phyloP scores from a whole-genome alignment of 1,140 invertebrate genomes.

The Diabrotica virgifera region DNA sequence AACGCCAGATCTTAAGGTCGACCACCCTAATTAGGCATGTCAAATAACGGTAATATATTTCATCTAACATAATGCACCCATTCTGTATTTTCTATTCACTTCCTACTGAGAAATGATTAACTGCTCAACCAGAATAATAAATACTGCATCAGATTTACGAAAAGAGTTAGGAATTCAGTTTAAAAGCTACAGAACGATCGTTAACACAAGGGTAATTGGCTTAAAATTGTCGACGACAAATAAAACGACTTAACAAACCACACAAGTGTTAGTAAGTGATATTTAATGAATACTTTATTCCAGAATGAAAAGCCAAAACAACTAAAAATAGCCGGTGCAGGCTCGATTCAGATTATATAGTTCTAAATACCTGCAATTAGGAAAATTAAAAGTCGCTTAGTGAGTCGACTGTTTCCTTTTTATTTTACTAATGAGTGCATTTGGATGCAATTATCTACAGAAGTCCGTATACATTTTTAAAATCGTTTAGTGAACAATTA shows the following conservation, averaged over 20 bases:
- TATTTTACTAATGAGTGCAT: too few relatives aligned
- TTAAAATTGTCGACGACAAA: slow-evolving; percentile 2
- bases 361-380: slow-evolving; percentile 8
- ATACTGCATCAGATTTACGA: neutral
- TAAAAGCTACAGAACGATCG: neutral
- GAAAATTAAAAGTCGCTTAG: slow-evolving; percentile 8
- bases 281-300: slow-evolving; percentile 11
- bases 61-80: too few relatives aligned
- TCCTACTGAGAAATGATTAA: too few relatives aligned
- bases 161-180: neutral
- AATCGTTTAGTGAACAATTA: too few relatives aligned
- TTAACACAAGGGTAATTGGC: neutral
- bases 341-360: neutral
- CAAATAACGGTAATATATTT: too few relatives aligned
- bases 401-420: neutral
- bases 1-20: too few relatives aligned
- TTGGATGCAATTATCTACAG: too few relatives aligned
- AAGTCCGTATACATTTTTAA: too few relatives aligned
- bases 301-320: neutral
- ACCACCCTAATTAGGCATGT: too few relatives aligned
- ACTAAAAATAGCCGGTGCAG: neutral
- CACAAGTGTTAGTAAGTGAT: neutral
- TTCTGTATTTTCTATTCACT: too few relatives aligned
- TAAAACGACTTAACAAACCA: neutral
- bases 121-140: too few relatives aligned